A percentile compares a stretch with the other conserved stretches of the same genome.
Conservation (phyloP, 2,113 vertebrate species). For the Forbesichthys papilliferus region DNA sequence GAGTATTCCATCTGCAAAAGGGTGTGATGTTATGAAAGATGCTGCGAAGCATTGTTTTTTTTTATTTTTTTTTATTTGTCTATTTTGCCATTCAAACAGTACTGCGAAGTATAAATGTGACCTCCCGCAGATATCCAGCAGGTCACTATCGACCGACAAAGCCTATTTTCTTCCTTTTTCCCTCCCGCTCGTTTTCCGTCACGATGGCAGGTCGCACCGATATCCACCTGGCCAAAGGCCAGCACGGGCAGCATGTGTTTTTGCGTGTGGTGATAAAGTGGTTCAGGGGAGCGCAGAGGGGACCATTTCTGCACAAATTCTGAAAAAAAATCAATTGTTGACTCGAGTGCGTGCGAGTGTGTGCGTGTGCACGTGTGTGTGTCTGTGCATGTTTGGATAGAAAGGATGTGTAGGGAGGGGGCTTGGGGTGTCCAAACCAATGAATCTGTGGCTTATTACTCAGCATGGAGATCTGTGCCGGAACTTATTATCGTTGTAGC, state of each 20-base stretch:
- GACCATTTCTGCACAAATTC: conserved; percentile 36
- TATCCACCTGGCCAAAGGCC: conserved; percentile 20
- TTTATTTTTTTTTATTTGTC: neutral
- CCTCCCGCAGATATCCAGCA: too few relatives aligned
- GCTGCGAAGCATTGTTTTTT: conserved; percentile 18
- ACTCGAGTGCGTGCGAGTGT: too few relatives aligned
- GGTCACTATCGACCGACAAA: neutral
- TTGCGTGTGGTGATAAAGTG: conserved; percentile 38
- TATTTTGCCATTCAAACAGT: too few relatives aligned
- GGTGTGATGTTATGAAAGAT: conserved; percentile 37
- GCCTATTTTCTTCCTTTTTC: neutral
- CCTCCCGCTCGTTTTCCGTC: too few relatives aligned
- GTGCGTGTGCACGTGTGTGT: too few relatives aligned
- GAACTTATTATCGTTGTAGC: conserved; percentile 62
- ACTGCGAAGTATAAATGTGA: too few relatives aligned
- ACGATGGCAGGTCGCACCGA: neutral
- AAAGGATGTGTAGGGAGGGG: neutral
- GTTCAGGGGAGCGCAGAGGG: conserved; percentile 50
- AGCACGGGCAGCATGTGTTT: conserved; percentile 25
- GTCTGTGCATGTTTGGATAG: too few relatives aligned
- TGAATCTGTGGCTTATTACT: conserved; percentile 48
- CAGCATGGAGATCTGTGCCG: conserved; percentile 50
- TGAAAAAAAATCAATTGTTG: too few relatives aligned
- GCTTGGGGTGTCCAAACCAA: conserved; percentile 51
- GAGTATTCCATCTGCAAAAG: conserved; percentile 27